Percentiles rank a stretch among this genome's conserved stretches.
Evolutionary conservation across 2,888 invertebrate species (phyloP).

Genomic region (Nemapogon koenigi): DNA sequence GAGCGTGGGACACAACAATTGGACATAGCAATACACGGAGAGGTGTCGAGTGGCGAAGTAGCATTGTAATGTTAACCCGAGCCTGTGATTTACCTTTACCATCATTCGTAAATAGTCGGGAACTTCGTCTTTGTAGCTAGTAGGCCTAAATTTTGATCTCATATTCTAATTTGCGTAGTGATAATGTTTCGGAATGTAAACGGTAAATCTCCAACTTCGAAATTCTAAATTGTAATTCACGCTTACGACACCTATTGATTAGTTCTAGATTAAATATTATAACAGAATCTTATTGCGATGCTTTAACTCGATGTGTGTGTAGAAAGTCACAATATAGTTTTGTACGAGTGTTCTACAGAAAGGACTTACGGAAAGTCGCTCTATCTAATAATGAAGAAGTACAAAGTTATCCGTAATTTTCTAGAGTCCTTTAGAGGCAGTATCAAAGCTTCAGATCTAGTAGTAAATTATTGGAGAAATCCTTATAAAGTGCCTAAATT

Average conservation of each 20-base stretch:
- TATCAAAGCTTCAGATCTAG: conserved; percentile 57
- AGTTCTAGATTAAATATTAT: conserved; percentile 49
- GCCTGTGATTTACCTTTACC: conserved; percentile 58
- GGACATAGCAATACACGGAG: conserved; percentile 40
- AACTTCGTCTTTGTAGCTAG: conserved; percentile 54
- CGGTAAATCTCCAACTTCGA: conserved; percentile 47
- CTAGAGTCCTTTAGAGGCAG: conserved; percentile 49
- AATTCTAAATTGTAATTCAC: conserved; percentile 57
- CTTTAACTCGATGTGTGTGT: conserved; percentile 61
- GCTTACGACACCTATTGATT: conserved; percentile 50
- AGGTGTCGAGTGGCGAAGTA: too few relatives aligned
- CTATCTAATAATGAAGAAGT: neutral
- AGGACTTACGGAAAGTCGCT: neutral
- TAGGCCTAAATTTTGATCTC: conserved; percentile 65
- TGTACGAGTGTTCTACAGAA: conserved; percentile 51
- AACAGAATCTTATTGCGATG: conserved; percentile 64
- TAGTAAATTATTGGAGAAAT: conserved; percentile 5
- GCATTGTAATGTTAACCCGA: too few relatives aligned
- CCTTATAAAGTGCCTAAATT: conserved; percentile 8
- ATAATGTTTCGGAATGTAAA: conserved; percentile 54
- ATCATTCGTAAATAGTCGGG: conserved; percentile 42
- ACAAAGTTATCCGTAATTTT: conserved; percentile 10
- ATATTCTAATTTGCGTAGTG: conserved; percentile 65
- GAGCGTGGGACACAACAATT: neutral
- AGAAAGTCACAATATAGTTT: conserved; percentile 48